Evolutionary conservation across 2,797 vertebrate species (phyloP), one percentile per base, ranked within the genome.

Genomic region (Manis pentadactyla): DNA sequence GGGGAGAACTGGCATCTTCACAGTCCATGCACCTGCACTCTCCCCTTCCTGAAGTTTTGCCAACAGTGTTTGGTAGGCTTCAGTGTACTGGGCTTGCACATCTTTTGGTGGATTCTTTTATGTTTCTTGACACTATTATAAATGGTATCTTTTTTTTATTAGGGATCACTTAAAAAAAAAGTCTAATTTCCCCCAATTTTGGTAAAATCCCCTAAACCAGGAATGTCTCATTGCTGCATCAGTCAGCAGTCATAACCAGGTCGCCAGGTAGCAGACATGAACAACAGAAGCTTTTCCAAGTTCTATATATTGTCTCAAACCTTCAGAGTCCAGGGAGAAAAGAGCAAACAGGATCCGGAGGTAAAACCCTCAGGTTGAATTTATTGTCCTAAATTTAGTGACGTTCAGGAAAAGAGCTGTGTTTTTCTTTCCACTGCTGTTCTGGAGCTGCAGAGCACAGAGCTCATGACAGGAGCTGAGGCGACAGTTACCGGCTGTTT

Each of bases 341-440:
- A 87, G 81, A 66, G 90, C 51, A 89, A 96, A 90, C n/a, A 66
- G 84, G 5, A 90, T 64, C 73, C 5, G 4, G n/a, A 51, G 61
- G 0, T 63, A 66, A 85, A 57, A 17, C 13, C 42, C 7, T 9
- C 42, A 31, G 39, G 31, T 15, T 37, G 75, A 1, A 0, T 84
- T 93, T 87, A 46, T 86, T 82, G 93, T 95, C 74, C 13, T 71
- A 81, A 92, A 92, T 74, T 96, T 93, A 73, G 97, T 98, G 98
- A 95, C 19, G 21, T 75, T 93, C 97, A 98, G 98, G 98, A 98
- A 98, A 97, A 93, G 96, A 79, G 86, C 92, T 19, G 68, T 98
- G 97, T 97, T 98, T 98, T 96, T 98, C 96, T 98, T 98, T 98
- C 97, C 98, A 98, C 96, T 0, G 0, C 95, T 84, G 90, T 79